Evolutionary conservation across 2,888 invertebrate species (phyloP).

Genomic region (Drosophila nigricruria): DNA sequence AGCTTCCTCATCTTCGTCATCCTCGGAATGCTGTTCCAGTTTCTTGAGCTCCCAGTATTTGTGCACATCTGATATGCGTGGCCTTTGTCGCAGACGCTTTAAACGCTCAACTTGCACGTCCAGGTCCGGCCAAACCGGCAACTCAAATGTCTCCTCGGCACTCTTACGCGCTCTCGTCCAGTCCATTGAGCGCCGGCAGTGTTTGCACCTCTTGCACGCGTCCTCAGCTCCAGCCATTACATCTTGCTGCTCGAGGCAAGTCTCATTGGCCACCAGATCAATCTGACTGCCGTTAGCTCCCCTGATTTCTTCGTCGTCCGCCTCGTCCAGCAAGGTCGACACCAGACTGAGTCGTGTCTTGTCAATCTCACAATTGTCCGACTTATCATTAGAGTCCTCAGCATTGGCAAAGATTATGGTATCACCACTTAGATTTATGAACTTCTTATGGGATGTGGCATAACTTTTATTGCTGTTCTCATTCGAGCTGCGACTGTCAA

Average conservation of each 20-base stretch:
- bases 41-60: constrained; percentile 58
- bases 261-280: constrained; percentile 9
- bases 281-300: not conserved
- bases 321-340: constrained; percentile 60
- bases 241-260: constrained; percentile 38
- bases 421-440: constrained; percentile 57
- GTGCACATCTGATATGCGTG: constrained; percentile 56
- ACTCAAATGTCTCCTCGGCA: constrained; percentile 49
- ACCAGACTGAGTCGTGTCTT: constrained; percentile 72
- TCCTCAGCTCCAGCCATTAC: constrained; percentile 29
- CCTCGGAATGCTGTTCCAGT: constrained; percentile 19
- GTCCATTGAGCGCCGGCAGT: constrained; percentile 58
- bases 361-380: constrained; percentile 46
- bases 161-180: constrained; percentile 19
- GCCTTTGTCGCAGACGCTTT: constrained; percentile 47
- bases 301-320: constrained; percentile 17
- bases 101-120: constrained; percentile 50
- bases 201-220: constrained; percentile 65
- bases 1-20: constrained; percentile 12
- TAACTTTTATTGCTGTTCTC: constrained; percentile 45
- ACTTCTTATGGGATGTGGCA: constrained; percentile 35
- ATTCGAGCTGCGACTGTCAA: constrained; percentile 42
- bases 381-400: constrained; percentile 18
- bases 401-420: constrained; percentile 44
- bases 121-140: constrained; percentile 47